phyloP scores from a whole-genome alignment of 2,113 vertebrate genomes.

The Neoarius graeffei region DNA sequence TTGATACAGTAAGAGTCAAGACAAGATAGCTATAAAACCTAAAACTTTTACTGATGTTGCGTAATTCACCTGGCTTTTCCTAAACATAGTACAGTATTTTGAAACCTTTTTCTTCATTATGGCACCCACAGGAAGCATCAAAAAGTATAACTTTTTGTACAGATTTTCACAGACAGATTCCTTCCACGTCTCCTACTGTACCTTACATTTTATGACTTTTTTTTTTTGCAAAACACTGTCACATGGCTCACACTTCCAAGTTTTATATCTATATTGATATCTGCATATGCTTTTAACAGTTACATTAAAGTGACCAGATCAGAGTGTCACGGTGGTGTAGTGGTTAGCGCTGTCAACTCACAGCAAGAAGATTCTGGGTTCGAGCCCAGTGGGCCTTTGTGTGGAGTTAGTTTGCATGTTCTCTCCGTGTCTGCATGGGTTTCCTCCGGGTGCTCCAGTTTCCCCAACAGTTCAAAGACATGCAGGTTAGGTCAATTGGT shows the following conservation, averaged over 20 bases:
- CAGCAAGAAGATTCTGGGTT: too few relatives aligned
- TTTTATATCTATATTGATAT: slow-evolving; percentile 1
- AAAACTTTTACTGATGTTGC: background rate
- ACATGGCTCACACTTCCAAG: background rate
- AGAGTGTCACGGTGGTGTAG: too few relatives aligned
- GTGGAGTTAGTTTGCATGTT: too few relatives aligned
- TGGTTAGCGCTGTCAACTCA: too few relatives aligned
- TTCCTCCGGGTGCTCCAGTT: too few relatives aligned
- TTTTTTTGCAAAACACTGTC: background rate
- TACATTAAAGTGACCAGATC: background rate
- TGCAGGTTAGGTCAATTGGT: too few relatives aligned
- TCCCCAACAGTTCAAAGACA: too few relatives aligned
- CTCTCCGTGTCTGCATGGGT: too few relatives aligned
- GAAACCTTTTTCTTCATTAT: background rate
- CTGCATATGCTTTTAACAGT: background rate
- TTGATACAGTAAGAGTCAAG: slow-evolving; percentile 16
- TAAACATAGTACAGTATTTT: background rate
- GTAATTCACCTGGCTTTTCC: background rate
- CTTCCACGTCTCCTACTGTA: background rate
- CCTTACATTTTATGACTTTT: background rate
- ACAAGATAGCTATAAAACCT: background rate
- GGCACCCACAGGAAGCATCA: background rate
- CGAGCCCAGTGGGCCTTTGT: too few relatives aligned
- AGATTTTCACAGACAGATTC: background rate
- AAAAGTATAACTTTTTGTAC: background rate